Evolutionary conservation across 1,140 invertebrate genomes (phyloP).

Genomic region (Rhyacophila brunnea): DNA sequence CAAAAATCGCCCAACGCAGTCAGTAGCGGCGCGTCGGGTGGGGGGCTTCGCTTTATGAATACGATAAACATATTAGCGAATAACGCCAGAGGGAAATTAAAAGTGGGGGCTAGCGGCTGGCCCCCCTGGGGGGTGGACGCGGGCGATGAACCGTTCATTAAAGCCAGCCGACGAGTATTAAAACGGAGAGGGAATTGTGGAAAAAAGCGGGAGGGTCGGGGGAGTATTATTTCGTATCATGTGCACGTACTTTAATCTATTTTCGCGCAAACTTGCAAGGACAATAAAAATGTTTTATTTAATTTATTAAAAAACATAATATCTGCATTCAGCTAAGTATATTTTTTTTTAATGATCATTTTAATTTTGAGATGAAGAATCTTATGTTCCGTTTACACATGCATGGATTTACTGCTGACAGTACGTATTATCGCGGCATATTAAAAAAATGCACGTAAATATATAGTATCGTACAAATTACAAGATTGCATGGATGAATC

Average conservation of each 20-base stretch:
- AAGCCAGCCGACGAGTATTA: constrained; percentile 27
- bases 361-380: too few species aligned
- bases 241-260: constrained; percentile 25
- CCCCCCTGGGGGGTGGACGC: background rate
- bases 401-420: too few species aligned
- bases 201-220: background rate
- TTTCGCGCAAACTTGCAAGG: constrained; percentile 29
- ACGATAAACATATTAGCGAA: constrained; percentile 35
- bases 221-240: constrained; percentile 28
- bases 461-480: too few species aligned
- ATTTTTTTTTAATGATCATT: too few species aligned
- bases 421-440: too few species aligned
- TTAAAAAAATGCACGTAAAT: too few species aligned
- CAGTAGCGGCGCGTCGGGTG: background rate
- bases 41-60: constrained; percentile 27
- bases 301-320: too few species aligned
- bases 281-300: too few species aligned
- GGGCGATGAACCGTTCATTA: constrained; percentile 30
- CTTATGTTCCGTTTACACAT: too few species aligned
- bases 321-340: too few species aligned
- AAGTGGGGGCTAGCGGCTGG: constrained; percentile 10
- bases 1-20: too few species aligned
- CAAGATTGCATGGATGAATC: too few species aligned
- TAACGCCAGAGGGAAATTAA: constrained; percentile 34
- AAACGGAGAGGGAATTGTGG: constrained; percentile 21